Evolutionary conservation across 2,113 vertebrate genomes (phyloP).

Genomic region (Eudyptes chrysolophus): DNA sequence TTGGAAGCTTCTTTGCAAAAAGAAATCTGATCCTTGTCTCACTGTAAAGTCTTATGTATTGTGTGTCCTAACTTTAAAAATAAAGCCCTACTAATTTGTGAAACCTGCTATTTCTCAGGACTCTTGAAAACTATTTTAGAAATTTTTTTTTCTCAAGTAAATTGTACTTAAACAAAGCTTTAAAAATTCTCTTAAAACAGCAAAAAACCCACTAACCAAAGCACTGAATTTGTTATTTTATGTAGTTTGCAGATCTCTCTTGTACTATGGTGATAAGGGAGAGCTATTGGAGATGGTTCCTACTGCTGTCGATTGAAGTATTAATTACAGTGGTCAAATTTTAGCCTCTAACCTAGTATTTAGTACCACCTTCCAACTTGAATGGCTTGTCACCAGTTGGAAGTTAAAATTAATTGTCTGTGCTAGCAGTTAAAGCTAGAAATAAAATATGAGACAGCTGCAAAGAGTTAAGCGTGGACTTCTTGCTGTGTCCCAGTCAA

Average conservation of each 20-base stretch:
- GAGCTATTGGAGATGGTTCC: background rate
- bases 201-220: background rate
- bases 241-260: background rate
- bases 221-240: background rate
- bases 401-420: background rate
- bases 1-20: background rate
- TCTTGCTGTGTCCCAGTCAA: background rate
- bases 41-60: background rate
- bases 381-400: background rate
- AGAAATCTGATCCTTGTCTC: background rate
- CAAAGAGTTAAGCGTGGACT: background rate
- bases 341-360: background rate
- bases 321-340: background rate
- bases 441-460: background rate
- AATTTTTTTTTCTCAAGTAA: background rate
- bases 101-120: background rate
- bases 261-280: rapidly evolving
- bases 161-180: background rate
- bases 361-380: background rate
- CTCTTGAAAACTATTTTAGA: background rate
- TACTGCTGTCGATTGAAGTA: background rate
- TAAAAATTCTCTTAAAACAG: background rate
- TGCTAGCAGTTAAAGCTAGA: background rate
- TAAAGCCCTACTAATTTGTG: background rate
- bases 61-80: background rate